phyloP scores from a whole-genome alignment of 2,113 vertebrate genomes.

The Cephalopterus ornatus region DNA sequence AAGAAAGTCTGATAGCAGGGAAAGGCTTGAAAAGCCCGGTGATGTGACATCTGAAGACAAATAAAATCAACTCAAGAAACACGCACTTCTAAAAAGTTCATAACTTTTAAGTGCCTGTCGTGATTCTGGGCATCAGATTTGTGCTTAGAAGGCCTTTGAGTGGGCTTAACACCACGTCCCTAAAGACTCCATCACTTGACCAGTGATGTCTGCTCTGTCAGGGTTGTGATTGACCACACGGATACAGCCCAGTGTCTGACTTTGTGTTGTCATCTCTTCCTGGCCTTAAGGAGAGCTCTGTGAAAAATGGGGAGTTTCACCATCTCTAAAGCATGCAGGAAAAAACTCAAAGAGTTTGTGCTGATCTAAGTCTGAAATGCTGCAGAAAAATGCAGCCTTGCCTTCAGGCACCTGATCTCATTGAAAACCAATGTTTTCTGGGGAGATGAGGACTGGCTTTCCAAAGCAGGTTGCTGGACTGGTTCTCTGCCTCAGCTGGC shows the following conservation, averaged over 20 bases:
- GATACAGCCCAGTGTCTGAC: background rate
- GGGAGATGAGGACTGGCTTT: background rate
- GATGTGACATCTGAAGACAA: background rate
- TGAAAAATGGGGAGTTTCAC: background rate
- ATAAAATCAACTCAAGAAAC: background rate
- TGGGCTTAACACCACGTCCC: background rate
- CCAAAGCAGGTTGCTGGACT: background rate
- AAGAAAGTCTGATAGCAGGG: background rate
- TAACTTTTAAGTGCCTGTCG: background rate
- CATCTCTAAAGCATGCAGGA: background rate
- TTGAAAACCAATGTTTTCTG: background rate
- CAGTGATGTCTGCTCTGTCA: background rate
- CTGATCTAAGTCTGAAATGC: background rate
- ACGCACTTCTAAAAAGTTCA: fast-evolving
- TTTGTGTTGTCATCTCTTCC: background rate
- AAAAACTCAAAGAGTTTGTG: background rate
- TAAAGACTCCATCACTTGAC: background rate
- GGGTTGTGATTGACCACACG: fast-evolving
- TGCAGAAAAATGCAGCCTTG: background rate
- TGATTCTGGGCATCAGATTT: background rate
- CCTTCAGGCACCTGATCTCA: conserved; percentile 1
- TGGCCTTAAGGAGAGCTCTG: background rate
- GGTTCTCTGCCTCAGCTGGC: background rate
- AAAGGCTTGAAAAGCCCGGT: background rate
- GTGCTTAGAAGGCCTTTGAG: background rate